Conservation (phyloP, 2,888 invertebrate genomes). For the Hirtodrosophila confusa region DNA sequence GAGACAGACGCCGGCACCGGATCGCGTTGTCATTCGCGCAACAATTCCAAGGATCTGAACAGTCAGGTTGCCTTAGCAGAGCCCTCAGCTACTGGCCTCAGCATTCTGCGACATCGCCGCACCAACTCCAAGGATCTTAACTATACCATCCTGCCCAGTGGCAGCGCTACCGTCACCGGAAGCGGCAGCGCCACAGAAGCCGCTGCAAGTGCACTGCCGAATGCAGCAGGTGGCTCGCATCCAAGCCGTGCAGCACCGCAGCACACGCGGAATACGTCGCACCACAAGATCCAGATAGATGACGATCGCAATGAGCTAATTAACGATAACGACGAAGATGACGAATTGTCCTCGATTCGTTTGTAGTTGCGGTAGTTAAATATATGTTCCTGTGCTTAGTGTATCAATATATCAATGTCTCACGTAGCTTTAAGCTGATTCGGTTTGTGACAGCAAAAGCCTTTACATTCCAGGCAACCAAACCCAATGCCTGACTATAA, state of each 20-base stretch:
- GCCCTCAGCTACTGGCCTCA: conserved; percentile 60
- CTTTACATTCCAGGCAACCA: conserved; percentile 37
- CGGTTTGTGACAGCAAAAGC: conserved; percentile 19
- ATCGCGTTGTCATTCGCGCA: conserved; percentile 85
- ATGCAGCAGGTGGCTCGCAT: conserved; percentile 11
- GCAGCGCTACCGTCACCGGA: conserved; percentile 2
- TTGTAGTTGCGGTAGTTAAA: conserved; percentile 48
- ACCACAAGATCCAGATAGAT: conserved; percentile 84
- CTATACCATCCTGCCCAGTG: conserved; percentile 56
- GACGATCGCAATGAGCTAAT: conserved; percentile 82
- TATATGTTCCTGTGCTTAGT: conserved; percentile 56
- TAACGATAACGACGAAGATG: conserved; percentile 63
- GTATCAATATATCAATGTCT: conserved; percentile 33
- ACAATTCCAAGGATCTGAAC: conserved; percentile 84
- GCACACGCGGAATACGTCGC: conserved; percentile 80
- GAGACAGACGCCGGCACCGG: conserved; percentile 71
- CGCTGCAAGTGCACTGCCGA: background rate
- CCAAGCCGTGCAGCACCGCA: conserved; percentile 29
- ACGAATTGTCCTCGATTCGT: conserved; percentile 56
- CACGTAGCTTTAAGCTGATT: conserved; percentile 33
- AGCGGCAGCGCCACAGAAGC: conserved; percentile 6
- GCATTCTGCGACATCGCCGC: conserved; percentile 86
- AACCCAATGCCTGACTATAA: conserved; percentile 24
- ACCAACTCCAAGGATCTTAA: conserved; percentile 86
- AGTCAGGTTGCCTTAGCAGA: conserved; percentile 57